Conservation (phyloP, 2,888 invertebrate genomes). For the Xestia sexstrigata region DNA sequence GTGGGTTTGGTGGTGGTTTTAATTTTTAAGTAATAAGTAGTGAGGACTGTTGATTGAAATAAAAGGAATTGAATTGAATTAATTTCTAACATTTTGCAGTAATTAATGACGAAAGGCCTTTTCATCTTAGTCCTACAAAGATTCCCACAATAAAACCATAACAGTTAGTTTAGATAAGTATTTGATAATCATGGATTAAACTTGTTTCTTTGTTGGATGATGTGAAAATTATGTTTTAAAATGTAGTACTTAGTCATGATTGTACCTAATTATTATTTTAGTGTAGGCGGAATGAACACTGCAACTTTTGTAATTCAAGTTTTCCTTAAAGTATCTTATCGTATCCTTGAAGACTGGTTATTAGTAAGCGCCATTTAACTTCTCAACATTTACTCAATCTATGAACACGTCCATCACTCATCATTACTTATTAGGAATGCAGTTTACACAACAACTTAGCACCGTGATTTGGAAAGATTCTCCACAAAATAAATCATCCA, state of each 20-base stretch:
- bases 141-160: neutral
- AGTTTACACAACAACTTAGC: slow-evolving; percentile 17
- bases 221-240: neutral
- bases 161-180: too few relatives aligned
- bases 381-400: slow-evolving; percentile 25
- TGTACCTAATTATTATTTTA: neutral
- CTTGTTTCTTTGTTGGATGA: neutral
- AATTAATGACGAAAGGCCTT: neutral
- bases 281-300: neutral
- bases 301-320: neutral
- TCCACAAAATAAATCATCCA: neutral
- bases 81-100: neutral
- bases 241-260: neutral
- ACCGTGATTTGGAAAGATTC: slow-evolving; percentile 12
- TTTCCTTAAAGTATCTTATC: slow-evolving; percentile 9
- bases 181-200: too few relatives aligned
- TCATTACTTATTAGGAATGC: slow-evolving; percentile 35
- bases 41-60: too few relatives aligned
- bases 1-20: too few relatives aligned
- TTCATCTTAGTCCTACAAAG: neutral
- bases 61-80: too few relatives aligned
- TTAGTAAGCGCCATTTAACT: slow-evolving; percentile 10
- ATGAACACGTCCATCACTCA: slow-evolving; percentile 34
- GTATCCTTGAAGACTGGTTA: neutral
- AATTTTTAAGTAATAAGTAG: too few relatives aligned